Base-by-base conservation (phyloP, 2,888 invertebrate genomes). In the Cryptocephalus moraei region DNA sequence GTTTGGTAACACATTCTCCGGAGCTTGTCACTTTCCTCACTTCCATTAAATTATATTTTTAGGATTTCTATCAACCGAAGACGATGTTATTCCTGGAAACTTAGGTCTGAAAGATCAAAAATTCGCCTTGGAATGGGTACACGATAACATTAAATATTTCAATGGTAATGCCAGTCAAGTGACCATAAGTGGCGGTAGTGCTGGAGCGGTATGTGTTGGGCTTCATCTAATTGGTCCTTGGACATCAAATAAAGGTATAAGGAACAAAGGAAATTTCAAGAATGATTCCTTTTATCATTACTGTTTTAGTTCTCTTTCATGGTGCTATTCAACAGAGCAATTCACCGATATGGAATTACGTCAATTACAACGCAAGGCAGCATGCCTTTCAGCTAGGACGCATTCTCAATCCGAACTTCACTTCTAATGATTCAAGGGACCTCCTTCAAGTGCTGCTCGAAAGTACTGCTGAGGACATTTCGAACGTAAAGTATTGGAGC, bases 241-340 rank as follows among this genome's bases (percentile, higher is more conserved):
- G 41, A 43, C 38, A 14, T 44, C 39, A 4, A 41, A 33, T 8
- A 34, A 33, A 34, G 33, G 47, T 48, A 40, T 4, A 22, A n/a
- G n/a, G n/a, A n/a, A n/a, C n/a, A n/a, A n/a, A n/a, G n/a, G n/a
- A n/a, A n/a, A n/a, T n/a, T n/a, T n/a, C n/a, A n/a, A n/a, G 6
- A 22, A 22, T 6, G 3, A 4, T 6, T 22, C 2, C 22, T 4
- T 22, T 22, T 22, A 22, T 22, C 2, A 6, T 6, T 22, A 22
- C 22, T 12, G 10, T 49, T 46, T 11, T 8, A 51, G 51, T 41
- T 11, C 39, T 51, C 22, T 51, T 51, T 9, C 44, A 49, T 38
- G 47, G 44, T 9, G 51, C 45, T 4, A 49, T 51, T 38, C 40
- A 49, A 38, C 48, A 51, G 39, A 51, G 51, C 39, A 46, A 47